Percentiles rank a stretch among this genome's conserved stretches.
These are phyloP conservation scores for Drosophila borborema DNA, from an alignment of 2,888 invertebrate species.

Conservation along the genomic window DNA sequence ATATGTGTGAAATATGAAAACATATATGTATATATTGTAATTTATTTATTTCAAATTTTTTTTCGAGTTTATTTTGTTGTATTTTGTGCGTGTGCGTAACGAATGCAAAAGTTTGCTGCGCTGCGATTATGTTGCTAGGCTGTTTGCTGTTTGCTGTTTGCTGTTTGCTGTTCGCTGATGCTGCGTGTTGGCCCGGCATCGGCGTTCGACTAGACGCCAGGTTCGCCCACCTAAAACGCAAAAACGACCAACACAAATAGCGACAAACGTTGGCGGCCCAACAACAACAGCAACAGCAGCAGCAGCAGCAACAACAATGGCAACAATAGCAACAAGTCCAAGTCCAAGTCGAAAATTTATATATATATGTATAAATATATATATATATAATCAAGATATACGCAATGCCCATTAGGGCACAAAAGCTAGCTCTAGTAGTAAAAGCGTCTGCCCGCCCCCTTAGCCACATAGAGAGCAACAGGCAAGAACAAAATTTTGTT, in stretches of 20 bases:
- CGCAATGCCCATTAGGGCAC: constrained; percentile 38
- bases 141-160: constrained; percentile 17
- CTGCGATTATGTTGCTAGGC: constrained; percentile 34
- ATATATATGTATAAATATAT: not conserved
- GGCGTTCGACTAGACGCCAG: constrained; percentile 52
- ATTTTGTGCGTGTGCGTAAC: constrained; percentile 61
- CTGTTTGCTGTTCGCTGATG: constrained; percentile 7
- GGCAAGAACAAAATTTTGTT: constrained; percentile 18
- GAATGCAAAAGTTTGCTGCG: constrained; percentile 45
- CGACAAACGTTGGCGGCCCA: constrained; percentile 49
- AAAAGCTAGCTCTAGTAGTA: constrained; percentile 25
- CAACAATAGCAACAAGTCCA: constrained; percentile 57
- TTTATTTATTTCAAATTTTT: constrained; percentile 33
- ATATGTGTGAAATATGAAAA: not conserved
- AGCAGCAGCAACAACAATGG: constrained; percentile 6
- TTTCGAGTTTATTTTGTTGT: constrained; percentile 14
- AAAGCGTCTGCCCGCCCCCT: not conserved
- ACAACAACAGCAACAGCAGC: constrained; percentile 32
- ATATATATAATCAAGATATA: constrained; percentile 18
- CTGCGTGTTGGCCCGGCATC: constrained; percentile 42
- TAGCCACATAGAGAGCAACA: constrained; percentile 8
- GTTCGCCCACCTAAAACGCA: constrained; percentile 73
- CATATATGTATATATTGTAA: constrained; percentile 13
- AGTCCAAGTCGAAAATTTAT: constrained; percentile 54
- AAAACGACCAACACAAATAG: constrained; percentile 44